phyloP scores from a whole-genome alignment of 1,140 invertebrate genomes.

The Sycobia sp. region DNA sequence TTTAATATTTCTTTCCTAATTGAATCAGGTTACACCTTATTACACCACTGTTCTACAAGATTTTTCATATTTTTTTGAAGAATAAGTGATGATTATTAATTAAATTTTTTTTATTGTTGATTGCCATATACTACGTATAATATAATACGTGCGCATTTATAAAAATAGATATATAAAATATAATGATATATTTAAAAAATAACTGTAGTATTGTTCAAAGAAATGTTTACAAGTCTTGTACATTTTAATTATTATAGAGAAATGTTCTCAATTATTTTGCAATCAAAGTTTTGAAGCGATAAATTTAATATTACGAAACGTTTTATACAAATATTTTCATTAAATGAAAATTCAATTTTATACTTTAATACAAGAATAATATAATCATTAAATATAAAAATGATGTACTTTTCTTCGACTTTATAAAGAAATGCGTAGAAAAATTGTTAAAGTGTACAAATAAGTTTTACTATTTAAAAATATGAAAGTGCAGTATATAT shows the following conservation, averaged over 20 bases:
- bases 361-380: not conserved
- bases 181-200: not conserved
- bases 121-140: constrained; percentile 11
- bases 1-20: not conserved
- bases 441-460: not conserved
- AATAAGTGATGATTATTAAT: not conserved
- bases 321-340: constrained; percentile 5
- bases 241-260: constrained; percentile 5
- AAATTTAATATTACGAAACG: not conserved
- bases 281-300: constrained; percentile 23
- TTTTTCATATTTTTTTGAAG: constrained; percentile 16
- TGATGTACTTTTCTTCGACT: not conserved
- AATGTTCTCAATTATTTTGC: constrained; percentile 11
- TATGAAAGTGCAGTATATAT: not conserved
- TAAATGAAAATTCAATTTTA: constrained; percentile 17
- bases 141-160: constrained; percentile 8
- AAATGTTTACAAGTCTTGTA: constrained; percentile 20
- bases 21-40: constrained; percentile 21
- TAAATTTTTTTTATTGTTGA: constrained; percentile 1
- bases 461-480: constrained; percentile 1
- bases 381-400: constrained; percentile 1
- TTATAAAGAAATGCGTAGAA: constrained; percentile 13
- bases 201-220: constrained; percentile 15
- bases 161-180: constrained; percentile 6
- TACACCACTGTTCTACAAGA: constrained; percentile 8